phyloP scores from a whole-genome alignment of 1,140 invertebrate species.

The Ctenoplectra terminalis region DNA sequence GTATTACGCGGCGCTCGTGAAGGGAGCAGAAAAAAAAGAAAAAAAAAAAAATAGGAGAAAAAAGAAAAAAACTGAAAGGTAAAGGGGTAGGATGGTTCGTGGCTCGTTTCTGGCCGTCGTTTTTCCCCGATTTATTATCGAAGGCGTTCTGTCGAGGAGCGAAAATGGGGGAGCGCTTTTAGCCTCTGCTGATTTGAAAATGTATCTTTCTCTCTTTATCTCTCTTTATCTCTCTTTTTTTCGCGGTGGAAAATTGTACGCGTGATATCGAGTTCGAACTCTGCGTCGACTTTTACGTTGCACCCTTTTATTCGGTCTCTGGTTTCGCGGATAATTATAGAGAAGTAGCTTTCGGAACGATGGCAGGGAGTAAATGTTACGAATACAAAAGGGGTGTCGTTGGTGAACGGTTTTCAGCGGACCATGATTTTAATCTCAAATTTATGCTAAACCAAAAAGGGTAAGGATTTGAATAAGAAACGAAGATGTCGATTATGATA shows the following conservation, averaged over 20 bases:
- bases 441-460: no score
- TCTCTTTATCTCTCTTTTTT: neutral
- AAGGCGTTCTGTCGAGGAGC: slow-evolving; percentile 35
- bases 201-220: neutral
- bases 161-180: slow-evolving; percentile 38
- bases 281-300: neutral
- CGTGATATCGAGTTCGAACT: neutral
- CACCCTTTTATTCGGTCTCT: neutral
- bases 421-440: no score
- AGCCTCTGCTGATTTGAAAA: slow-evolving; percentile 19
- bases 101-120: slow-evolving; percentile 18
- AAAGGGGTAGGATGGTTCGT: neutral
- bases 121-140: slow-evolving; percentile 39
- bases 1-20: slow-evolving; percentile 44
- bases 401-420: no score
- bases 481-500: no score
- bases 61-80: neutral
- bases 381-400: no score
- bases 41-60: neutral
- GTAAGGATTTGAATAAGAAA: no score
- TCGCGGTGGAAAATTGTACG: neutral
- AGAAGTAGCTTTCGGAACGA: neutral
- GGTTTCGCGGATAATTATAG: slow-evolving; percentile 11
- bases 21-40: neutral
- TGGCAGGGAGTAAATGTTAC: no score